Percentiles rank a stretch among this genome's conserved stretches.
phyloP scores from a whole-genome alignment of 2,888 invertebrate species.

The Trachelus stipa region DNA sequence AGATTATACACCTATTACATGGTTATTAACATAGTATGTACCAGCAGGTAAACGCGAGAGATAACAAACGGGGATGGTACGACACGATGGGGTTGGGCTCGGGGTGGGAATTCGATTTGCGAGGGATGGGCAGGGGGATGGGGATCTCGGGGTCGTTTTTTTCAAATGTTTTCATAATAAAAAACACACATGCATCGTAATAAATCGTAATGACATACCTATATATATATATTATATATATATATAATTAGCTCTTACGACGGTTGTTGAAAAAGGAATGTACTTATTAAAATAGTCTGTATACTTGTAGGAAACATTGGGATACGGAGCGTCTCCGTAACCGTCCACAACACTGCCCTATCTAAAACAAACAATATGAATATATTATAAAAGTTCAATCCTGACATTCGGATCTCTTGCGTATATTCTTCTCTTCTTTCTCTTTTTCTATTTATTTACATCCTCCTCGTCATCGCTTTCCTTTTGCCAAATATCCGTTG shows the following conservation, averaged over 20 bases:
- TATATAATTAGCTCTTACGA: conserved; percentile 58
- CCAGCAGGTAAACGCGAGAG: conserved; percentile 15
- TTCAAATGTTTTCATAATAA: conserved; percentile 51
- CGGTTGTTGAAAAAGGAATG: conserved; percentile 59
- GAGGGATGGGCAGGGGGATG: conserved; percentile 9
- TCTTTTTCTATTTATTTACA: neutral
- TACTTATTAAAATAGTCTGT: conserved; percentile 63
- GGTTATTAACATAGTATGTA: conserved; percentile 53
- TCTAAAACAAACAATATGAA: conserved; percentile 42
- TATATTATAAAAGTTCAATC: conserved; percentile 31
- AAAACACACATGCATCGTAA: conserved; percentile 41
- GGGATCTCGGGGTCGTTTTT: conserved; percentile 39
- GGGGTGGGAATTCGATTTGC: conserved; percentile 9
- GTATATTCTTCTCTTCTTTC: neutral
- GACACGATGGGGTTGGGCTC: conserved; percentile 13
- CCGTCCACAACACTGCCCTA: conserved; percentile 65
- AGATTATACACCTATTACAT: conserved; percentile 57
- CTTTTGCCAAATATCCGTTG: neutral
- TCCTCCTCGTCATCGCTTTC: neutral
- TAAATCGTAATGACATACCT: conserved; percentile 41
- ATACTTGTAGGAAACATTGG: conserved; percentile 63
- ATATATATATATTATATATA: conserved; percentile 21
- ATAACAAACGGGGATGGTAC: conserved; percentile 15
- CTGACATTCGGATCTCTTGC: conserved; percentile 13
- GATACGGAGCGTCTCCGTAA: conserved; percentile 62